phyloP scores from a whole-genome alignment of 2,797 vertebrate genomes.

The Pelobates cultripes region DNA sequence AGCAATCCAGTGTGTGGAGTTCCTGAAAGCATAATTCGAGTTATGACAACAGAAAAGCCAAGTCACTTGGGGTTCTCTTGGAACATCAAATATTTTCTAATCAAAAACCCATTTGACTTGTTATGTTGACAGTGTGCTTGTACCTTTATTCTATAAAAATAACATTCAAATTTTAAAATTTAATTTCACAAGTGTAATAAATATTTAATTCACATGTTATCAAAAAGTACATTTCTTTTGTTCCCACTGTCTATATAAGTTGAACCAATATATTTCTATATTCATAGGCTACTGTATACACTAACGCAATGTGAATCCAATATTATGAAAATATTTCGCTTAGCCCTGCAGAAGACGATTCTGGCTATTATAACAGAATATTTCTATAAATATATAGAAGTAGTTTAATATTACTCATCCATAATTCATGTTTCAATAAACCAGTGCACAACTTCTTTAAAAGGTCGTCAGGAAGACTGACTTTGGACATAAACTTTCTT shows the following conservation, averaged over 20 bases:
- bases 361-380: slow-evolving; percentile 24
- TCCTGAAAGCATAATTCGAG: too few species aligned
- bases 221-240: slow-evolving; percentile 13
- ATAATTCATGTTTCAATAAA: slow-evolving; percentile 35
- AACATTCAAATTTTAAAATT: neutral
- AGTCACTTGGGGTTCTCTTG: too few species aligned
- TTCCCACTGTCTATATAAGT: neutral
- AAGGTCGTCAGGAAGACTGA: neutral
- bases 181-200: slow-evolving; percentile 22
- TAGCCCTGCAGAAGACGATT: slow-evolving; percentile 9
- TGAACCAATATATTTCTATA: slow-evolving; percentile 2
- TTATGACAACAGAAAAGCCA: too few species aligned
- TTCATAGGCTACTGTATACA: slow-evolving; percentile 7
- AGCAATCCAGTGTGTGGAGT: too few species aligned
- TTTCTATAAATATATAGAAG: slow-evolving; percentile 14
- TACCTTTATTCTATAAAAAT: slow-evolving; percentile 4
- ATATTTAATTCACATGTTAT: slow-evolving; percentile 15
- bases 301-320: slow-evolving; percentile 18
- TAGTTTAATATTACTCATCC: slow-evolving; percentile 27
- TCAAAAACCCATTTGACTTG: slow-evolving; percentile 5
- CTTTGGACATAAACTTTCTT: neutral
- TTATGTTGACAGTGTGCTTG: neutral
- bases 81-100: neutral
- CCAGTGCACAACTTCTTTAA: slow-evolving; percentile 4
- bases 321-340: slow-evolving; percentile 26